Evolutionary conservation across 2,888 invertebrate genomes (phyloP).

Genomic region (Hyposoter dolosus): DNA sequence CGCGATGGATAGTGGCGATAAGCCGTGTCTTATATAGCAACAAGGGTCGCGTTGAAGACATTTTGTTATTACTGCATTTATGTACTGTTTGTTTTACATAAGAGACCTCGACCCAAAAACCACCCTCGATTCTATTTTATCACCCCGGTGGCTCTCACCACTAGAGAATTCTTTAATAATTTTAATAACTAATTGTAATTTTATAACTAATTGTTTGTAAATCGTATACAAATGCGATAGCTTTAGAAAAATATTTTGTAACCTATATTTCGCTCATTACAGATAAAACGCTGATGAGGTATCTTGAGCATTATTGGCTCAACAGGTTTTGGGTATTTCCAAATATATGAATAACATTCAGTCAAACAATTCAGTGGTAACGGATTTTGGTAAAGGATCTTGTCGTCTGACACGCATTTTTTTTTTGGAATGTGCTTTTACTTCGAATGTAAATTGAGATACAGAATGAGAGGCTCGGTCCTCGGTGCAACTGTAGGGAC

Average conservation of each 20-base stretch:
- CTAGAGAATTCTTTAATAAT: conserved; percentile 39
- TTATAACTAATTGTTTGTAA: not conserved
- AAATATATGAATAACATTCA: not conserved
- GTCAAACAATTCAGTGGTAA: not conserved
- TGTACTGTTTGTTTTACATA: conserved; percentile 16
- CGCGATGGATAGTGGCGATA: conserved; percentile 50
- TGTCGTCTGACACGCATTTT: too few species aligned
- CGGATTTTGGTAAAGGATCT: too few species aligned
- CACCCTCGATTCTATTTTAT: conserved; percentile 23
- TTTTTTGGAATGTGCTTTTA: too few species aligned
- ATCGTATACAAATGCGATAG: not conserved
- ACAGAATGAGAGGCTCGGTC: too few species aligned
- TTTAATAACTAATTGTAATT: not conserved
- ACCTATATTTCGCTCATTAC: not conserved
- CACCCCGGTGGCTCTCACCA: conserved; percentile 27
- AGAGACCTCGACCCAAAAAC: not conserved
- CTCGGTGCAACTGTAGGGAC: too few species aligned
- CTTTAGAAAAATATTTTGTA: not conserved
- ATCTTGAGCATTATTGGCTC: not conserved
- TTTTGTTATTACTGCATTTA: conserved; percentile 62
- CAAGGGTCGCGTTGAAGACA: conserved; percentile 36
- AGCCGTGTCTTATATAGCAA: conserved; percentile 45
- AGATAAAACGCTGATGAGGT: not conserved
- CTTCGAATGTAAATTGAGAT: too few species aligned
- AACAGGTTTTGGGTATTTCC: not conserved